Evolutionary conservation across 2,797 vertebrate genomes (phyloP), one percentile per base, ranked within the genome.

Genomic region (Hydrocynus forskahlii): DNA sequence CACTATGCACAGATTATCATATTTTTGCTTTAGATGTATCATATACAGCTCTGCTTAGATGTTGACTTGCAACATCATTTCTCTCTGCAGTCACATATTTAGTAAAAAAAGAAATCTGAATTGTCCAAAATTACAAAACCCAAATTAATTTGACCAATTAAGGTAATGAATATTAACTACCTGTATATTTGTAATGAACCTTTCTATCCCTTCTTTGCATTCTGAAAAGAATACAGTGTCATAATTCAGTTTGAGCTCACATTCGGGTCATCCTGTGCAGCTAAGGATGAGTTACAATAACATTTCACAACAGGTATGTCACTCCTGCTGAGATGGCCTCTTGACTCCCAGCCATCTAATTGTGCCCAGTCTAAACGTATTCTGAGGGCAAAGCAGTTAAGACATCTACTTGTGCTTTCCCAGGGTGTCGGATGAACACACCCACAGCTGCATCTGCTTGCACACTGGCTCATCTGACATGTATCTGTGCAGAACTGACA

Each of bases 401-500:
- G 76, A 82, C 77, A 73, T 85, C 68, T 74, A 57, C 67, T 48
- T 45, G 38, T 82, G 66, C 54, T 85, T 85, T 89, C 81, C 76
- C 85, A 82, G 71, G 85, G 80, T 77, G 83, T 84, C 84, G 45
- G 21, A 76, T 89, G 77, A 79, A 78, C 63, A 81, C 0, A 66
- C 48, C 59, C 80, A 66, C 16, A 75, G 86, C 50, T 83, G 50
- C 83, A 50, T 70, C 19, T 70, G 80, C 83, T 83, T 79, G 73
- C 78, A 71, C 79, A 78, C 76, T 81, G 77, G 80, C 77, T 83
- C 76, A 79, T 76, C 84, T 80, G 68, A 80, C 67, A 64, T 71
- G 48, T 66, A 76, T 43, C 79, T 35, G 66, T 48, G 71, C 7
- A 76, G 76, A 83, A 59, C 54, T 75, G 72, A 76, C 55, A 80